Conservation (phyloP, 2,797 vertebrate genomes). For the Alca torda region DNA sequence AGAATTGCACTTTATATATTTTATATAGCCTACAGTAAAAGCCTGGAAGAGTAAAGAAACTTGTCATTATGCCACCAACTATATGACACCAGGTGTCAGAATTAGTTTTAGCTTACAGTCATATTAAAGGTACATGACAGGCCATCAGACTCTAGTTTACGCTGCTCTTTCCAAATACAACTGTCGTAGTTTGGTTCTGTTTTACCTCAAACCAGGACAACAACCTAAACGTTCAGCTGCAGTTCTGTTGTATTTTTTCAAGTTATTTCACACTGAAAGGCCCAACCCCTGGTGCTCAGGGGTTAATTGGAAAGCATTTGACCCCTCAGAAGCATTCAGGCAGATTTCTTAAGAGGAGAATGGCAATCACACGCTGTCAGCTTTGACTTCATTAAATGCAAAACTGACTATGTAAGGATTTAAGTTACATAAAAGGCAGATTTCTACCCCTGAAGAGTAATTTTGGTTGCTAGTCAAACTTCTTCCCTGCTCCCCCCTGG, state of each 20-base stretch:
- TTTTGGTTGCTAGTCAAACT: conserved; percentile 47
- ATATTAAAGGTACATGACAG: conserved; percentile 41
- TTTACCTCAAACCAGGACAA: not conserved
- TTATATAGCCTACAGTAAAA: conserved; percentile 24
- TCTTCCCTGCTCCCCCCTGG: not conserved
- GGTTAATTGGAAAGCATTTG: not conserved
- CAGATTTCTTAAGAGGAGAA: not conserved
- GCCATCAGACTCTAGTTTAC: conserved; percentile 10
- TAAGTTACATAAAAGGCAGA: conserved; percentile 25
- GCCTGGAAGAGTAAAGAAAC: conserved; percentile 23
- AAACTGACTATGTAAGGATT: conserved; percentile 4
- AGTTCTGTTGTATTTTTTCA: not conserved
- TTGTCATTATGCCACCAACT: conserved; percentile 17
- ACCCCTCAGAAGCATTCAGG: conserved; percentile 1
- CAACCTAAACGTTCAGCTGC: not conserved
- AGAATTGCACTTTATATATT: conserved; percentile 35
- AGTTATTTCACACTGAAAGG: conserved; percentile 8
- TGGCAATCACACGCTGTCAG: not conserved
- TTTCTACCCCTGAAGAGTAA: conserved; percentile 20
- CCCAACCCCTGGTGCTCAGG: not conserved
- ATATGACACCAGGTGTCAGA: conserved; percentile 6
- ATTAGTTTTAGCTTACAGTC: conserved; percentile 39
- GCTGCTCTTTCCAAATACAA: not conserved
- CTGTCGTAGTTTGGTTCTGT: not conserved
- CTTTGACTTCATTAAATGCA: not conserved